These are phyloP conservation scores for Suricata suricatta DNA, from an alignment of 2,113 vertebrate genomes.

Conservation along the genomic window DNA sequence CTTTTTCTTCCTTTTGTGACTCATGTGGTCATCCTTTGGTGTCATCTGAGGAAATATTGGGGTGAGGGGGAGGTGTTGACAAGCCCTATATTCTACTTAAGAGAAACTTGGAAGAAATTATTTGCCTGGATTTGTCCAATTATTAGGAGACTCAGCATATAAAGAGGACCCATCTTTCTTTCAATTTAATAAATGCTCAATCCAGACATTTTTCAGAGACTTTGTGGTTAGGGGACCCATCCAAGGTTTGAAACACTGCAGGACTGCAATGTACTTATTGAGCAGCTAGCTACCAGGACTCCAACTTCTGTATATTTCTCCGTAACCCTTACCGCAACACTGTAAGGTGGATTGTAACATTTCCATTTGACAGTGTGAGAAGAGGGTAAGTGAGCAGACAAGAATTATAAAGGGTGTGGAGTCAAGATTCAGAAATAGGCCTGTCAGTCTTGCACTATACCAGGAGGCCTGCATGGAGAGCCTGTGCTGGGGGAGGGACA, in stretches of 20 bases:
- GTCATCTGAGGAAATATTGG: neutral
- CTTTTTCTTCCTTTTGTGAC: neutral
- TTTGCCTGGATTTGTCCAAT: neutral
- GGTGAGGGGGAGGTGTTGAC: neutral
- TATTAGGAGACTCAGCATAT: neutral
- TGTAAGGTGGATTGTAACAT: neutral
- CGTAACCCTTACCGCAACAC: neutral
- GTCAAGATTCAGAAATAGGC: neutral
- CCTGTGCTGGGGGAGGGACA: rapidly evolving
- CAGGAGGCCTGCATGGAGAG: neutral
- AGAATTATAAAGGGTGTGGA: neutral
- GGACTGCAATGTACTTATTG: neutral
- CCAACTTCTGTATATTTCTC: neutral
- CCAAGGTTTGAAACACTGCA: neutral
- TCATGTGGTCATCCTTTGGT: neutral
- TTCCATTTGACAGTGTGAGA: neutral
- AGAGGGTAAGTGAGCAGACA: neutral
- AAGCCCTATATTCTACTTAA: neutral
- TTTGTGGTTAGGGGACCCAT: neutral
- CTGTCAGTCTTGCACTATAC: rapidly evolving
- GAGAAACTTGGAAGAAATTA: neutral
- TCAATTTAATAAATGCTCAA: neutral
- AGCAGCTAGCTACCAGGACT: neutral
- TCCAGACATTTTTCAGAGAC: neutral
- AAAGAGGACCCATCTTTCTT: neutral